Base-by-base conservation (phyloP, 2,888 invertebrate species). In the Meganola albula region DNA sequence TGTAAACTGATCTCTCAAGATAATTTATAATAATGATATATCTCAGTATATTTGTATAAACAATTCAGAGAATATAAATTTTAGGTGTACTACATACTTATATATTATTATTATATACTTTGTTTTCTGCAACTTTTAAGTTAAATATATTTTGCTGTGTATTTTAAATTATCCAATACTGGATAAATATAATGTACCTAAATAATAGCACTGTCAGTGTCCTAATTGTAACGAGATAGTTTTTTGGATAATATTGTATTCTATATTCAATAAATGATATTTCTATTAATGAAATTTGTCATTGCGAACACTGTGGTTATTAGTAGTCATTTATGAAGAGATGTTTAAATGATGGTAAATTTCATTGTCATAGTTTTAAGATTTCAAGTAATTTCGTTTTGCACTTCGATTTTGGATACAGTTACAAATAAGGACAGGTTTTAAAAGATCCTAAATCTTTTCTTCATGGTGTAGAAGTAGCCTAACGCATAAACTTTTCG, bases 311-410 rank as follows among this genome's bases (percentile, higher is more conserved):
- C 76, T 74, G 73, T 65, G 68, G 65, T 75, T 75, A 74, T 74
- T 77, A 72, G 80, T 83, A 80, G 80, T 77, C 76, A 79, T 79
- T 74, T 75, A 77, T 73, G 69, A 65, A 72, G 74, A 66, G 62
- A 76, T 74, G 74, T 75, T 77, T 71, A 70, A 70, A 69, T 77
- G 77, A 77, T 74, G 68, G 64, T 75, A 70, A 78, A 79, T 78
- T 75, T 83, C 76, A 82, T 78, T 78, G 82, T 84, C 77, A 80
- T 85, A 85, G 84, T 77, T 77, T 77, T 83, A 85, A 77, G 83
- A 77, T 79, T 74, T 79, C 66, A 58, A 77, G 68, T 79, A 74
- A 80, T 79, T 82, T 82, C 71, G 64, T 83, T 84, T 79, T 77
- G 83, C 84, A 83, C 84, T 75, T 74, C 66, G 59, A 70, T 73